Conservation (phyloP, 92 coral and sea anemone genomes). For the Siderastrea siderea region DNA sequence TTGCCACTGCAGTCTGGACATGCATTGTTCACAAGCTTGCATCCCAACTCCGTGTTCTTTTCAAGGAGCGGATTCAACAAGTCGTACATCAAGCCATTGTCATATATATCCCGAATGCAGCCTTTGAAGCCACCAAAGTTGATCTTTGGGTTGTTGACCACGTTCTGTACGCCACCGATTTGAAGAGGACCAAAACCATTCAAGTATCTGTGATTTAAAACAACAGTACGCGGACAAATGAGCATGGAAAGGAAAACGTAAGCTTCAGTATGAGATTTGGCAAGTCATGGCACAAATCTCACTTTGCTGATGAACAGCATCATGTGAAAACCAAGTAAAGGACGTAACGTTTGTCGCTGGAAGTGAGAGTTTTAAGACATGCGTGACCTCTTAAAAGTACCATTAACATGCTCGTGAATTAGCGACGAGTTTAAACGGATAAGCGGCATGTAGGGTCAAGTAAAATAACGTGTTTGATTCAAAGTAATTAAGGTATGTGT, state of each 20-base stretch:
- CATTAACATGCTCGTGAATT: no score
- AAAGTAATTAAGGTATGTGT: no score
- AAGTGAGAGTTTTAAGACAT: no score
- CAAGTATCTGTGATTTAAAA: conserved; percentile 72
- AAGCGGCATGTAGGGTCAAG: no score
- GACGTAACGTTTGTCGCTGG: no score
- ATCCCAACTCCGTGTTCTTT: conserved; percentile 81
- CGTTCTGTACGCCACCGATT: conserved; percentile 89
- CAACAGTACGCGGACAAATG: background rate
- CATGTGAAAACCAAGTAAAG: no score
- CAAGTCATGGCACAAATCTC: no score
- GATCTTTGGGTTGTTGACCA: conserved; percentile 62
- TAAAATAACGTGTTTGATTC: no score
- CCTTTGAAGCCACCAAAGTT: conserved; percentile 80
- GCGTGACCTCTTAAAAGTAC: no score
- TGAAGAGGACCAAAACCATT: conserved; percentile 99
- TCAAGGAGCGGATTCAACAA: conserved; percentile 78
- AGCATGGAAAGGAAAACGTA: background rate
- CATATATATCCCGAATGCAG: conserved; percentile 87
- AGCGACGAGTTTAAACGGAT: no score
- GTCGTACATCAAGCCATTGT: conserved; percentile 92
- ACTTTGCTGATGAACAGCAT: no score
- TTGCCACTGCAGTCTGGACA: conserved; percentile 82
- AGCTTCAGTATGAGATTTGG: background rate
- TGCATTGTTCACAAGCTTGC: conserved; percentile 64